Evolutionary conservation across 37 sponge, comb jelly and placozoan species (phyloP), one percentile per base, ranked within the genome.

Genomic region (Theonella swinhoei): DNA sequence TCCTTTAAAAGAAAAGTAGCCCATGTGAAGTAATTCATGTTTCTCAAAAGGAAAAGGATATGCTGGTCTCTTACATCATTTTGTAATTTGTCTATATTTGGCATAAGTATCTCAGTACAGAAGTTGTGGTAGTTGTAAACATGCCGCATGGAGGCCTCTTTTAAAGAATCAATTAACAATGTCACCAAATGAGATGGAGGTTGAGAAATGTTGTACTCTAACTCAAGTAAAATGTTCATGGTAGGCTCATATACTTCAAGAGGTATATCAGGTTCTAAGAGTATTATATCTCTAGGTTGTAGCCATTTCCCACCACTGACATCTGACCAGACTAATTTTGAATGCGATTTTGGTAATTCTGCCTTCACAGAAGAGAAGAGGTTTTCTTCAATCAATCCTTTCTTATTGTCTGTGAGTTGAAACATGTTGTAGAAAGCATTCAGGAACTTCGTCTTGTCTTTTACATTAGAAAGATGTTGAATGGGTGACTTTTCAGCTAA

Each of bases 401-500:
- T 0, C 26, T 35, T 26, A 2, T n/a, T n/a, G n/a, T 58, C 40
- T 25, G 35, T 17, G 59, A 74, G 9, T 24, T 4, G 11, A 75
- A 79, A 92, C 0, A 92, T 72, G 0, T 62, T 42, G 61, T 88
- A 92, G 42, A 88, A 92, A 0, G 62, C 20, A 14, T 76, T 23
- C 29, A 90, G 71, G 41, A 75, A 67, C 32, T 75, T 42, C 35
- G 66, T 35, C 35, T 74, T 80, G 4, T 30, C 41, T 25, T 20
- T 24, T 19, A 30, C 26, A 2, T 5, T n/a, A 39, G 4, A 7
- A 64, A 33, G 22, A 11, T 63, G n/a, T n/a, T n/a, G n/a, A n/a
- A n/a, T n/a, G n/a, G n/a, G n/a, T 35, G 37, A 1, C n/a, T 63
- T 28, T 38, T 26, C 42, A 64, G 86, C 69, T 9, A 92, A 59